Base-by-base conservation (phyloP, 1,140 invertebrate genomes). In the Dendroctonus ponderosae region DNA sequence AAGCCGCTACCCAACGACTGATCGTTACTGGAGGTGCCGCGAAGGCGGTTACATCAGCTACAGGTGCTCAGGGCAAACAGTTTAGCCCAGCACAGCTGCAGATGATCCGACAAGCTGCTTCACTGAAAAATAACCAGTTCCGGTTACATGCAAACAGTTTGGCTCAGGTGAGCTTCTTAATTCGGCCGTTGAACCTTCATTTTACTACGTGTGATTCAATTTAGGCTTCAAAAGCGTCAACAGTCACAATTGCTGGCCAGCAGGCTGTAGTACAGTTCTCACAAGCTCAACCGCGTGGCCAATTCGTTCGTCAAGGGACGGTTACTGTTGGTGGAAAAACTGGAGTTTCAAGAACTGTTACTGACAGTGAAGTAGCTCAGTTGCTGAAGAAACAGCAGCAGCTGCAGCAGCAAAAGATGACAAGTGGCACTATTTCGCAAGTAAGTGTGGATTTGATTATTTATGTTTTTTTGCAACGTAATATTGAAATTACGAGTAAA, bases 281-380 rank as follows among this genome's bases (percentile, higher is more conserved):
- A 0, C 77, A 79, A 69, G 74, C 76, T 12, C 76, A 77, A 60
- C 72, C 75, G 14, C 62, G 75, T 54, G 66, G 73, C 3, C 75
- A 76, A 46, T 73, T 75, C 72, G 79, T 66, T 72, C 79, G 71
- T 75, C 71, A 75, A 68, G 72, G 74, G 72, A 58, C 80, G 74
- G 71, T 80, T 4, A 67, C 70, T 14, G 68, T 75, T 2, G 68
- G 66, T 75, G 50, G 77, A 75, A 73, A 81, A 77, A 74, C 80
- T 73, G 79, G 72, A 37, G 81, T 79, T 57, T 82, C 79, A 66
- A 83, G 82, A 56, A 82, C 85, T 11, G 83, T 89, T 3, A 84
- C 87, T 0, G 86, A 90, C 14, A 82, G 84, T 15, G 90, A 91
- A 74, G 86, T 92, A 82, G 83, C 86, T 7, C 85, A 88, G 7